These are phyloP conservation scores for Etheostoma perlongum DNA, from an alignment of 2,797 vertebrate species.

Conservation along the genomic window DNA sequence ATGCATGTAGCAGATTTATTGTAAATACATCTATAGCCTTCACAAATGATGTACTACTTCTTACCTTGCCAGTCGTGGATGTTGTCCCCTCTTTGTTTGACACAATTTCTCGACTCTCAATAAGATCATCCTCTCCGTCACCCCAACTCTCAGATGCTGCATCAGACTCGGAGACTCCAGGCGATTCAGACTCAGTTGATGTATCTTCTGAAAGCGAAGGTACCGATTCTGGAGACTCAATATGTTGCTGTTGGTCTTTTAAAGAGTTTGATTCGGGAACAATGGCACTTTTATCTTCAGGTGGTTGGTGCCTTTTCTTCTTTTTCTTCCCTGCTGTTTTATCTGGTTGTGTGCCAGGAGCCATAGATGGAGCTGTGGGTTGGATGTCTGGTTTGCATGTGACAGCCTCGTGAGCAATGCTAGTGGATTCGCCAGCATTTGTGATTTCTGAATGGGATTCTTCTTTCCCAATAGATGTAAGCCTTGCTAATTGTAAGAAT, in stretches of 20 bases:
- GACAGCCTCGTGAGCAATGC: neutral
- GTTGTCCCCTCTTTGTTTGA: slow-evolving; percentile 37
- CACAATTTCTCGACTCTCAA: slow-evolving; percentile 16
- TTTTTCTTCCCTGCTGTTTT: slow-evolving; percentile 42
- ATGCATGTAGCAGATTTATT: neutral
- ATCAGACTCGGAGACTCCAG: slow-evolving; percentile 50
- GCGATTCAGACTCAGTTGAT: slow-evolving; percentile 42
- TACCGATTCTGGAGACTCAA: slow-evolving; percentile 35
- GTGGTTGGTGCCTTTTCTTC: slow-evolving; percentile 41
- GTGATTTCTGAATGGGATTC: slow-evolving; percentile 1
- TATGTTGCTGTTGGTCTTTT: slow-evolving; percentile 33
- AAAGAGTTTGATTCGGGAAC: slow-evolving; percentile 28
- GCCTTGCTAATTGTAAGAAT: neutral
- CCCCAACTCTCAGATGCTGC: slow-evolving; percentile 49
- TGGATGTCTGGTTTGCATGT: slow-evolving; percentile 14
- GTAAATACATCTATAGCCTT: neutral
- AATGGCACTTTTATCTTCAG: neutral
- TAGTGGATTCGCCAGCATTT: neutral
- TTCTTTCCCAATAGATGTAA: slow-evolving; percentile 14
- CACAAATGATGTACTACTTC: neutral
- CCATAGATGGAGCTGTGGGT: neutral
- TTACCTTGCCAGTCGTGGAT: slow-evolving; percentile 75
- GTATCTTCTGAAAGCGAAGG: slow-evolving; percentile 39
- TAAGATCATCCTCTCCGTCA: slow-evolving; percentile 46
- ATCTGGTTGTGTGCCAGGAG: slow-evolving; percentile 20